Evolutionary conservation across 2,113 vertebrate genomes (phyloP).

Genomic region (Charina bottae): DNA sequence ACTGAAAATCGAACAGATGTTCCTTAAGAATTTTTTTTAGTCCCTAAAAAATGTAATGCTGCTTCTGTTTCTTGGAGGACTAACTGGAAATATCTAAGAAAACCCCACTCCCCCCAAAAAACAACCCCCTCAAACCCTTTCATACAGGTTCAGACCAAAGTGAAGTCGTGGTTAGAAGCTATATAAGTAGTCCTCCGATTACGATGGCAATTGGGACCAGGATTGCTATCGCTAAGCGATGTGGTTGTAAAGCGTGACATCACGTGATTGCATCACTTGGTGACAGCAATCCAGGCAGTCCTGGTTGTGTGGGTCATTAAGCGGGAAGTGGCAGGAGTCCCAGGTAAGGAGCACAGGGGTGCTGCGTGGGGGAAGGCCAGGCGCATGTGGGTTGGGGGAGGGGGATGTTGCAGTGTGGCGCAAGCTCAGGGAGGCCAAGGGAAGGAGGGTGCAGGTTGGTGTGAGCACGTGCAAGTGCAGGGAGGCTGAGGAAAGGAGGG

Average conservation of each 20-base stretch:
- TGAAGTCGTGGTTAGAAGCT: background rate
- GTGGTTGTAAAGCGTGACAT: background rate
- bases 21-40: background rate
- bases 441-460: too few relatives aligned
- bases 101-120: background rate
- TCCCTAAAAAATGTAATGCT: background rate
- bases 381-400: too few relatives aligned
- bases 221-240: background rate
- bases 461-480: background rate
- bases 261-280: background rate
- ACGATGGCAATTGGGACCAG: background rate
- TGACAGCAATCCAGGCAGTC: background rate
- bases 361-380: too few relatives aligned
- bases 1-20: background rate
- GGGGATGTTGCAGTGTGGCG: too few relatives aligned
- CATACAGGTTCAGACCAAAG: background rate
- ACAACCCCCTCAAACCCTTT: background rate
- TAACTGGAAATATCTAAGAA: background rate
- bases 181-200: background rate
- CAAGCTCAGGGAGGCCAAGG: too few relatives aligned
- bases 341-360: too few relatives aligned
- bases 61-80: background rate
- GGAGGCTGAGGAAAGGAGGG: background rate
- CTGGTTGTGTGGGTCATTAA: too few relatives aligned
- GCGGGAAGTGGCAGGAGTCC: too few relatives aligned